phyloP scores from a whole-genome alignment of 1,140 invertebrate genomes.

The Eulimnadia texana region DNA sequence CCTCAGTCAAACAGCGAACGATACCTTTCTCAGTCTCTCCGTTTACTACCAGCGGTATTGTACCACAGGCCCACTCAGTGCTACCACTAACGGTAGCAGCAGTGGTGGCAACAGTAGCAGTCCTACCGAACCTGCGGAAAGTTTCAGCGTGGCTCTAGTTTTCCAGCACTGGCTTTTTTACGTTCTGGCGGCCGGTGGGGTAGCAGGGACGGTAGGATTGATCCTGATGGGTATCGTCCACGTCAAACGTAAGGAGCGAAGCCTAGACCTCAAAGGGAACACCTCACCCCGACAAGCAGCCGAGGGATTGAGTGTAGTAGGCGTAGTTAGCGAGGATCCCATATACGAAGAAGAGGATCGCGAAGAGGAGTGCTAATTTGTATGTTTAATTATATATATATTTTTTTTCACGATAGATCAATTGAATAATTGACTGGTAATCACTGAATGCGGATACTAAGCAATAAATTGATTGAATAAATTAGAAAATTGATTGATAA shows the following conservation, averaged over 20 bases:
- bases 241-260: not conserved
- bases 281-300: not conserved
- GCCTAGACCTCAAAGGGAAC: not conserved
- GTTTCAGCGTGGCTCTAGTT: not conserved
- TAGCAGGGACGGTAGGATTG: not conserved
- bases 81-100: not conserved
- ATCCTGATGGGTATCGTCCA: not conserved
- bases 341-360: slow-evolving; percentile 6
- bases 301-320: not conserved
- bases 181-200: not conserved
- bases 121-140: not conserved
- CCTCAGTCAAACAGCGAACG: not conserved
- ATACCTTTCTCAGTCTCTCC: not conserved
- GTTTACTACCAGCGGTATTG: not conserved
- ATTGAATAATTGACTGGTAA: no score
- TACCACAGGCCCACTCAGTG: no score
- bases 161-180: not conserved
- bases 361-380: slow-evolving; percentile 5
- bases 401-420: no score
- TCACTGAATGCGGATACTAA: no score
- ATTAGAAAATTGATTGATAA: not conserved
- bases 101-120: not conserved
- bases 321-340: slow-evolving; percentile 7
- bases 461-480: no score
- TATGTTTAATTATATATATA: no score